phyloP scores from a whole-genome alignment of 2,113 vertebrate species.

The Cygnus buccinator region DNA sequence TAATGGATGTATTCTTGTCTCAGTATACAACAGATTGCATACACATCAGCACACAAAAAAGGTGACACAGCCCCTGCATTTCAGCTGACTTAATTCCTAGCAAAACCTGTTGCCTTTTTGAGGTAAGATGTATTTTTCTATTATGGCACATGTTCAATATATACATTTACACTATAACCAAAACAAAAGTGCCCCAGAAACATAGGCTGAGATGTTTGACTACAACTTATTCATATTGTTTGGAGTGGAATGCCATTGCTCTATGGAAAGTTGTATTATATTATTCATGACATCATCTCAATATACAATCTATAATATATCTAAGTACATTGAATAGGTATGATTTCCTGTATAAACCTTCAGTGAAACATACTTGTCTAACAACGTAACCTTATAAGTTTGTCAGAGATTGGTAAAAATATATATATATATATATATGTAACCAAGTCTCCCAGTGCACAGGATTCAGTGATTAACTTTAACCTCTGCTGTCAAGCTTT shows the following conservation, averaged over 20 bases:
- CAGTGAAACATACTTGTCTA: constrained; percentile 65
- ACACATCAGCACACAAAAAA: background rate
- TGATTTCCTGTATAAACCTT: constrained; percentile 68
- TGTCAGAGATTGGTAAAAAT: constrained; percentile 72
- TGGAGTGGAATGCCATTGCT: constrained; percentile 45
- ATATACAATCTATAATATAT: constrained; percentile 71
- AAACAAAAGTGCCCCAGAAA: constrained; percentile 57
- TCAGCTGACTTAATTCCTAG: background rate
- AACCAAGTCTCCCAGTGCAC: constrained; percentile 37
- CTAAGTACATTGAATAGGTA: constrained; percentile 69
- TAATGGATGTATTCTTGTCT: background rate
- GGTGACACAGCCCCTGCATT: background rate
- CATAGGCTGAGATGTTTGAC: constrained; percentile 52
- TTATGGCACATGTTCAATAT: constrained; percentile 66
- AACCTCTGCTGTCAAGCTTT: constrained; percentile 43
- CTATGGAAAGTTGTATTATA: constrained; percentile 51
- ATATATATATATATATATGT: constrained; percentile 59
- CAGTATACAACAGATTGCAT: background rate
- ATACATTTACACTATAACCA: constrained; percentile 54
- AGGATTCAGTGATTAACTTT: constrained; percentile 52
- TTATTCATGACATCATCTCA: constrained; percentile 60
- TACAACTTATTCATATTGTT: constrained; percentile 42
- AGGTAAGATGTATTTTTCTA: constrained; percentile 64
- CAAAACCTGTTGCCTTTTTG: constrained; percentile 30
- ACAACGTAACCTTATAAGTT: constrained; percentile 58